phyloP scores from a whole-genome alignment of 2,888 invertebrate species.

The Hemistola chrysoprasaria region DNA sequence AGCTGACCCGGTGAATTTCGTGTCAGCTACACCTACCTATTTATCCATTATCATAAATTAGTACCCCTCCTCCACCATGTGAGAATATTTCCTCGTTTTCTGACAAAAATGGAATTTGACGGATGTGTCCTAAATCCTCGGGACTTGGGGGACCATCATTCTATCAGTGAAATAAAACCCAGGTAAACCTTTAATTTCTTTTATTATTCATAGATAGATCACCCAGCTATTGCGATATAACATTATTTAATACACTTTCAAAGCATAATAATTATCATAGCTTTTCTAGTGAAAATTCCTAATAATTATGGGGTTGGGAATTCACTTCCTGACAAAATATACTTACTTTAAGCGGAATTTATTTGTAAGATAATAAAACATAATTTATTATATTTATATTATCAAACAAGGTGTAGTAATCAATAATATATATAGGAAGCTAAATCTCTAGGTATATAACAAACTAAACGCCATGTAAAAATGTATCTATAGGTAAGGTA shows the following conservation, averaged over 20 bases:
- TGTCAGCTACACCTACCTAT: no score
- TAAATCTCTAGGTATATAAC: no score
- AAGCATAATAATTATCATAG: constrained; percentile 43
- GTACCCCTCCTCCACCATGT: no score
- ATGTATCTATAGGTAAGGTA: no score
- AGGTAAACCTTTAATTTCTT: constrained; percentile 51
- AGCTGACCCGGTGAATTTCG: no score
- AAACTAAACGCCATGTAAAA: no score
- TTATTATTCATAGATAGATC: constrained; percentile 55
- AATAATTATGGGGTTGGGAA: constrained; percentile 1
- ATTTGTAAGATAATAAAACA: constrained; percentile 18
- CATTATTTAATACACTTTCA: constrained; percentile 62
- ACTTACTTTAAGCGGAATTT: constrained; percentile 37
- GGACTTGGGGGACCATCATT: not conserved
- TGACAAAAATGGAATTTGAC: no score
- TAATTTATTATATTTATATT: constrained; percentile 13
- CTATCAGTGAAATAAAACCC: constrained; percentile 41
- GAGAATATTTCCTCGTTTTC: no score
- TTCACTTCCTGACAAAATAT: constrained; percentile 69
- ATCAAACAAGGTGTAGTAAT: no score
- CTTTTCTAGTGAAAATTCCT: constrained; percentile 8
- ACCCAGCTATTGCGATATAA: constrained; percentile 64
- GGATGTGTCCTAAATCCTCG: not conserved
- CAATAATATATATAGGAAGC: no score
- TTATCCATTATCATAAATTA: no score